Percentiles rank a stretch among this genome's conserved stretches.
These are phyloP conservation scores for Ophonus ardosiacus DNA, from an alignment of 2,888 invertebrate species.

Conservation along the genomic window DNA sequence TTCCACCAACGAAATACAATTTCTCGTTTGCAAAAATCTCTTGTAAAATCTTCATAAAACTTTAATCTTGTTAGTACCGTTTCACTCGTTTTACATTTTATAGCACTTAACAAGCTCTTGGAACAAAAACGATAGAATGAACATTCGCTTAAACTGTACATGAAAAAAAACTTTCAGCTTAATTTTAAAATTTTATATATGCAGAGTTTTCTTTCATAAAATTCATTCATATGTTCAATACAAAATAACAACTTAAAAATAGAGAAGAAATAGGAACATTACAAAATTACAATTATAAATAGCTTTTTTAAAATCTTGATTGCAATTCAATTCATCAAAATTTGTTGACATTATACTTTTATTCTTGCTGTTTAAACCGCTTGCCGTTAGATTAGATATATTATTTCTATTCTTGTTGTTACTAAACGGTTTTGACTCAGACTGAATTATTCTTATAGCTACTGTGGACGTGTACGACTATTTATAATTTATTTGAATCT, in stretches of 20 bases:
- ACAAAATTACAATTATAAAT: too few relatives aligned
- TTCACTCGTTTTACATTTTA: constrained; percentile 29
- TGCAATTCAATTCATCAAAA: too few relatives aligned
- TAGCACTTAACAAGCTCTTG: constrained; percentile 3
- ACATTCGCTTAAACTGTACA: constrained; percentile 27
- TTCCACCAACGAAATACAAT: neutral
- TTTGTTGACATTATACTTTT: too few relatives aligned
- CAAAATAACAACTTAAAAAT: neutral
- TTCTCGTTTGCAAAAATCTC: constrained; percentile 38
- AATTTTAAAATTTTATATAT: neutral
- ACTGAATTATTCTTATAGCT: too few relatives aligned
- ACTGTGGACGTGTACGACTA: too few relatives aligned
- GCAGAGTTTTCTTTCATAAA: neutral
- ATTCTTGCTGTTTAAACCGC: too few relatives aligned
- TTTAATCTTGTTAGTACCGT: constrained; percentile 38
- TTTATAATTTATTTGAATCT: too few relatives aligned
- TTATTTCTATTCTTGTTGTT: too few relatives aligned
- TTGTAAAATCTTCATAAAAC: constrained; percentile 37
- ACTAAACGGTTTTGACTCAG: too few relatives aligned
- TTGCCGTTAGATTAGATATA: too few relatives aligned
- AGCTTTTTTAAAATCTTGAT: too few relatives aligned
- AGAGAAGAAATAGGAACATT: too few relatives aligned
- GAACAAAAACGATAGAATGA: constrained; percentile 7
- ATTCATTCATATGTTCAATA: neutral
- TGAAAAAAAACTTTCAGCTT: neutral